Percentiles rank a stretch among this genome's conserved stretches.
Evolutionary conservation across 2,113 vertebrate genomes (phyloP).

Genomic region (Hippopotamus amphibius): DNA sequence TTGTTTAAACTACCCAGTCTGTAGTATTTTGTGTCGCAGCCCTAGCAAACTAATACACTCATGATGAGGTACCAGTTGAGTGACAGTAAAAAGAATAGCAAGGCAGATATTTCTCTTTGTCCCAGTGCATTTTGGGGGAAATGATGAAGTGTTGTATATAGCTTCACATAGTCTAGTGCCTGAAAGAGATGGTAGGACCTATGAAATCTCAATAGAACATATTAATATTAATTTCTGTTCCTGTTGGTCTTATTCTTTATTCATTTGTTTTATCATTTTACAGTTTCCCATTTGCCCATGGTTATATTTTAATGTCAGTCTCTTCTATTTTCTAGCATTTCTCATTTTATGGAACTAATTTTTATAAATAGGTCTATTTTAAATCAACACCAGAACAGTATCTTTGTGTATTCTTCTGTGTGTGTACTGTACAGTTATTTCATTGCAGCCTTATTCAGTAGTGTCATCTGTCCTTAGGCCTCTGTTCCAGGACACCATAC

Average conservation of each 20-base stretch:
- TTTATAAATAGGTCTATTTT: not conserved
- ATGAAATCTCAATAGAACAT: not conserved
- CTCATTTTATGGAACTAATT: not conserved
- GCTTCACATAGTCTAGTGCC: not conserved
- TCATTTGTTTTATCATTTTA: not conserved
- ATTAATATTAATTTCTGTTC: not conserved
- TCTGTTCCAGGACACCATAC: not conserved
- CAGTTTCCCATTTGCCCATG: not conserved
- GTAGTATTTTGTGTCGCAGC: not conserved
- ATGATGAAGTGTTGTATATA: not conserved
- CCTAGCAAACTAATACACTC: not conserved
- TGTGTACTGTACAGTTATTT: not conserved
- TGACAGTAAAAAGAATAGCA: not conserved
- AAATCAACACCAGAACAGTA: not conserved
- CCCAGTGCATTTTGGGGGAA: not conserved
- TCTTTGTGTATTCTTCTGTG: not conserved
- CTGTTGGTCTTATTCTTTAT: not conserved
- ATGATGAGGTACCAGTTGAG: not conserved
- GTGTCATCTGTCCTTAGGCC: not conserved
- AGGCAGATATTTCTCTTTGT: not conserved
- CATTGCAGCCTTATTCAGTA: not conserved
- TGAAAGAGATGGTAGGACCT: constrained; percentile 6
- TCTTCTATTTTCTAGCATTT: not conserved
- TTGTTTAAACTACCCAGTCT: not conserved
- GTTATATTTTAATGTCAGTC: constrained; percentile 22